Evolutionary conservation across 2,797 vertebrate genomes (phyloP), one percentile per base, ranked within the genome.

Genomic region (Semaprochilodus insignis): DNA sequence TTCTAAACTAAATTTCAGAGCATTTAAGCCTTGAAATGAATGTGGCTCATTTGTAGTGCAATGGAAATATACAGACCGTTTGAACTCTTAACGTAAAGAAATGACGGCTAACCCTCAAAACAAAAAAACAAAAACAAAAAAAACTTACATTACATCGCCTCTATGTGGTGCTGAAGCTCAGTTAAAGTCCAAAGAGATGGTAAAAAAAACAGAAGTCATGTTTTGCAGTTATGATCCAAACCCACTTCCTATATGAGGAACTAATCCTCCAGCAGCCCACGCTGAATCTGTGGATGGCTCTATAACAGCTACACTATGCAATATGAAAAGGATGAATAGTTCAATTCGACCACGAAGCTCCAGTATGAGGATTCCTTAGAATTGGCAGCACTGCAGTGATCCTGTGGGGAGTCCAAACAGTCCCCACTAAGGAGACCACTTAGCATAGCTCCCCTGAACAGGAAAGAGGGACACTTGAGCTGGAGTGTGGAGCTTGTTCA

Each of bases 41-140:
- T 66, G 25, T 59, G 69, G 70, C 23, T 79, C 54, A 83, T 65
- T 59, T 57, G 60, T 79, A 70, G 55, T 70, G 63, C 71, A 83
- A 31, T 34, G 21, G 54, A 83, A 78, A 55, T 8, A 27, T 74
- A 55, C 7, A 23, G 34, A 78, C 51, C 27, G 31, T 31, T 59
- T 74, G 6, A 77, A 63, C 21, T 31, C 21, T 0, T 10, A 15
- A 34, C 60, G 77, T 57, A 59, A 2, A 78, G 40, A 80, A 74
- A 69, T 69, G 17, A 74, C 60, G 36, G 19, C 19, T 73, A 73
- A 27, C 5, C n/a, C 57, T 5, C 63, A 15, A 72, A 62, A n/a
- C n/a, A n/a, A n/a, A n/a, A n/a, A n/a, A n/a, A n/a, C n/a, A 73
- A 44, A 23, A 51, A 36, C 2, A 57, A 31, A 31, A 31, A 31